Percentiles rank a stretch among this genome's conserved stretches.
These are phyloP conservation scores for Orthosia gracilis DNA, from an alignment of 2,888 invertebrate genomes.

Conservation along the genomic window DNA sequence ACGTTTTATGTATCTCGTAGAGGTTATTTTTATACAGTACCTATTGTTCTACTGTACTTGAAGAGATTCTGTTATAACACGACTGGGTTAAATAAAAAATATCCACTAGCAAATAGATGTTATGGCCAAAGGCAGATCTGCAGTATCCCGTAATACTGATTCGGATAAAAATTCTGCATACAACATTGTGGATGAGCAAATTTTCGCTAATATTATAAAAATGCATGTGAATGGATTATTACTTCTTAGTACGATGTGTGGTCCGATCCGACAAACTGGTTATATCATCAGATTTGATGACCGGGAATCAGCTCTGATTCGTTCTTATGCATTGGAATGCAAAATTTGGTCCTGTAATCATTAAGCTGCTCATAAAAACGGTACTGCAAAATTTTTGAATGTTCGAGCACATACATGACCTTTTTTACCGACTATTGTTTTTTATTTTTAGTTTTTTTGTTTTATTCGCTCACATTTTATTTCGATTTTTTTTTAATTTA, in stretches of 20 bases:
- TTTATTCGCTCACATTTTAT: not conserved
- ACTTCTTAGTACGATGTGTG: constrained; percentile 49
- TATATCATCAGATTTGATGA: constrained; percentile 47
- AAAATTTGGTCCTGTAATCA: constrained; percentile 39
- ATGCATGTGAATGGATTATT: constrained; percentile 39
- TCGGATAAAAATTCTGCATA: constrained; percentile 16
- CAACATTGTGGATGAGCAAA: constrained; percentile 21
- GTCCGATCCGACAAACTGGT: constrained; percentile 57
- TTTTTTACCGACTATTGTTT: constrained; percentile 5
- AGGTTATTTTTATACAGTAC: not conserved
- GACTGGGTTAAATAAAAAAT: not conserved
- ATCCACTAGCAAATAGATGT: not conserved
- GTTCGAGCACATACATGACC: not conserved
- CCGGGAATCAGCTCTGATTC: constrained; percentile 35
- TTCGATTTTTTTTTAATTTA: constrained; percentile 22
- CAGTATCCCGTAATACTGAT: constrained; percentile 1
- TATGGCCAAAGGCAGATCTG: not conserved
- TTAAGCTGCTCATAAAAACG: constrained; percentile 44
- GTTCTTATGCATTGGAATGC: constrained; percentile 49
- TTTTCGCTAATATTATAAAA: constrained; percentile 27
- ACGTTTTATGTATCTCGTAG: not conserved
- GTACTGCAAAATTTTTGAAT: constrained; percentile 44
- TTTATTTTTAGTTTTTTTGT: not conserved
- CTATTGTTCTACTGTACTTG: not conserved
- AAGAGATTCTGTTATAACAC: not conserved